Base-by-base conservation (phyloP, 2,113 vertebrate genomes). In the Nesoenas mayeri region DNA sequence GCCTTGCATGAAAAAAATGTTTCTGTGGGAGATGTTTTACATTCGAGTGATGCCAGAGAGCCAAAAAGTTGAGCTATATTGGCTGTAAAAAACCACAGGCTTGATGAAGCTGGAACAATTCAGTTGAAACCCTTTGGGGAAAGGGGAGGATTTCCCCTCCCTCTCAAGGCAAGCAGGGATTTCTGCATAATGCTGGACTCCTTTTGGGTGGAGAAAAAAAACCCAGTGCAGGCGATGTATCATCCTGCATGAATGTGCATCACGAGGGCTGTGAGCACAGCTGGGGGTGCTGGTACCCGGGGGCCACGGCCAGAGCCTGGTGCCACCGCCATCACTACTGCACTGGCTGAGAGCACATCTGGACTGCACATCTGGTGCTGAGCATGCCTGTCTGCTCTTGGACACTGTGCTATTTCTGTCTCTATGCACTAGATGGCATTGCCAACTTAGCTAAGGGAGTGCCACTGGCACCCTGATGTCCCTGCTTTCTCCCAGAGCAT, bases 361-460 rank as follows among this genome's bases (percentile, higher is more conserved):
- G 84, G 85, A 12, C 24, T 7, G 86, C 90, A 81, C 93, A 69
- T 75, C 89, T 89, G 80, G 54, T 0, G 2, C 57, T 0, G 18
- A 13, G 80, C 61, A 42, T 1, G 64, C 38, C 79, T 83, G 75
- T 34, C 84, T 6, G 32, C 38, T 61, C 2, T 9, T 4, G 4
- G 47, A 12, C 48, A 42, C 88, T 47, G 62, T 88, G 93, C 88
- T 95, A 34, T 97, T 97, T 97, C 98, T 97, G 95, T 77, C 91
- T 91, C 93, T 93, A 91, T 95, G 97, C 98, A 98, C 97, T 97
- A 98, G 97, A 97, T 98, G 98, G 98, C 98, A 97, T 96, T 96
- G 97, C 95, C 88, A 97, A 97, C 96, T 96, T 95, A 93, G 96
- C 92, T 92, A 19, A 47, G 44, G 44, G 44, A 47, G 44, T 19